These are phyloP conservation scores for Erinaceus europaeus DNA, from an alignment of 2,113 vertebrate genomes.

Conservation along the genomic window DNA sequence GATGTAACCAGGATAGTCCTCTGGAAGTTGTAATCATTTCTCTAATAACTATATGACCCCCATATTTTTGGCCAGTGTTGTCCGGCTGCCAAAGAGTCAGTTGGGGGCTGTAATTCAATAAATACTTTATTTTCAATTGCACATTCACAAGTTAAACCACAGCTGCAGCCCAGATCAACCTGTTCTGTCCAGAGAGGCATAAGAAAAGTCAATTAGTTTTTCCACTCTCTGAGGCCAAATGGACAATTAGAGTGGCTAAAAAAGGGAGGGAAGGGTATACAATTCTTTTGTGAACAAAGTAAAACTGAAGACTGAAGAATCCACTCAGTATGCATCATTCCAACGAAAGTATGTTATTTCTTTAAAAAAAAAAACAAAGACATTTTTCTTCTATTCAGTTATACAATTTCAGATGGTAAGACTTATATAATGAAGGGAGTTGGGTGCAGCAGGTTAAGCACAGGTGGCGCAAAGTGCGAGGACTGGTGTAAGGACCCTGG, in stretches of 20 bases:
- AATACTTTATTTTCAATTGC: constrained; percentile 65
- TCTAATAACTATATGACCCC: neutral
- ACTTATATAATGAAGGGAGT: too few relatives aligned
- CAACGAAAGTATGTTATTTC: constrained; percentile 56
- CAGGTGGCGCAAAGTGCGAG: too few relatives aligned
- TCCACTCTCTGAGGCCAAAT: constrained; percentile 77
- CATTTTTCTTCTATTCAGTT: neutral
- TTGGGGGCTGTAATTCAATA: constrained; percentile 68
- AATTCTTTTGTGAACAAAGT: constrained; percentile 72
- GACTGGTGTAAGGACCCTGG: too few relatives aligned
- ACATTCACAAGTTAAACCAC: constrained; percentile 71
- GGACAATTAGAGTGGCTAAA: constrained; percentile 71
- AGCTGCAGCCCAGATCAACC: constrained; percentile 79
- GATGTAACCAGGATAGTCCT: neutral
- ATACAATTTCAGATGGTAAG: neutral
- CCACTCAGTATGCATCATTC: constrained; percentile 68
- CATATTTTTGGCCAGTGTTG: neutral
- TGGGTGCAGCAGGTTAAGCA: too few relatives aligned
- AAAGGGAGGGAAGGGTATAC: neutral
- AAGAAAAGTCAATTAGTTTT: constrained; percentile 84
- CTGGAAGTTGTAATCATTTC: neutral
- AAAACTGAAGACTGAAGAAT: constrained; percentile 73
- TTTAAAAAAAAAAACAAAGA: constrained; percentile 38
- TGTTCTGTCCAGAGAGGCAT: constrained; percentile 72
- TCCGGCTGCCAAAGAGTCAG: constrained; percentile 57